Conservation (phyloP, 2,888 invertebrate genomes). For the Resseliella maxima region DNA sequence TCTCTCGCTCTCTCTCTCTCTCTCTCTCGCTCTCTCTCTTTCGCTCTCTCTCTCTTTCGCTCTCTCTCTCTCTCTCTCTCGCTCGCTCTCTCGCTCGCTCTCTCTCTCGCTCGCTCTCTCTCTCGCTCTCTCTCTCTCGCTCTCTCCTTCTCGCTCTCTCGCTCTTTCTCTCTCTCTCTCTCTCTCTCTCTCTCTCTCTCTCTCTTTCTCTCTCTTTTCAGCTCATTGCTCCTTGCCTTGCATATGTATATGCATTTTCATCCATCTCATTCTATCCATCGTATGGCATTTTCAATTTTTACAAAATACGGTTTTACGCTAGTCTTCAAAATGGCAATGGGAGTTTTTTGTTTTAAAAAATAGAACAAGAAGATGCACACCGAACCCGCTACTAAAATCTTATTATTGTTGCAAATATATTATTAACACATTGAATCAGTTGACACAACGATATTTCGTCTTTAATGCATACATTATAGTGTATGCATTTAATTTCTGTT, state of each 20-base stretch:
- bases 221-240: too few species aligned
- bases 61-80: not conserved
- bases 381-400: not conserved
- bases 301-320: not conserved
- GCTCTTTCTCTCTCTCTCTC: not conserved
- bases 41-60: not conserved
- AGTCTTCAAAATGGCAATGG: conserved; percentile 19
- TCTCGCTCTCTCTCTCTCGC: not conserved
- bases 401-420: not conserved
- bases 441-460: not conserved
- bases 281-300: not conserved
- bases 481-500: not conserved
- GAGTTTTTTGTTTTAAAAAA: not conserved
- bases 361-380: not conserved
- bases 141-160: not conserved
- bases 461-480: not conserved
- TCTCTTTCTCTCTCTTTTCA: too few species aligned
- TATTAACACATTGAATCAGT: not conserved
- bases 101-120: not conserved
- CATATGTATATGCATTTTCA: not conserved
- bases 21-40: not conserved
- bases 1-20: not conserved
- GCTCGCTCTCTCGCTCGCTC: too few species aligned
- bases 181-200: not conserved
- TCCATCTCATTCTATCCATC: not conserved